Evolutionary conservation across 2,113 vertebrate species (phyloP).

Genomic region (Thomomys bottae): DNA sequence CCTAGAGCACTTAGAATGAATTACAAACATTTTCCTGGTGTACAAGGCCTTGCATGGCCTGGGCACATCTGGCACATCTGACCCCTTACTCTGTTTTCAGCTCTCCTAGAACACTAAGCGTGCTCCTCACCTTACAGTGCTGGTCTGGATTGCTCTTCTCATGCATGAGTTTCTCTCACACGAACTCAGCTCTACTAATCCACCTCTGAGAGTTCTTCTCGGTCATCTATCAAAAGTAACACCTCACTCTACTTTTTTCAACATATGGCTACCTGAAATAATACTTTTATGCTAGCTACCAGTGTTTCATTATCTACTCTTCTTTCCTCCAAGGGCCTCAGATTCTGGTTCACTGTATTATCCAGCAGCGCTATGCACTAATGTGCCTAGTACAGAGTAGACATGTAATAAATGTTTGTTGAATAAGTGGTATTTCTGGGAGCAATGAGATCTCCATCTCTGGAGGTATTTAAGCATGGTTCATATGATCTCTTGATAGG

Average conservation of each 20-base stretch:
- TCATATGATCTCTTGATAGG: neutral
- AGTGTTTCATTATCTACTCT: neutral
- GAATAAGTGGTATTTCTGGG: slow-evolving; percentile 22
- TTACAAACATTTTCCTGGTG: neutral
- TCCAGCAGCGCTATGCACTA: neutral
- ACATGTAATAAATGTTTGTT: neutral
- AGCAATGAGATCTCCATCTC: neutral
- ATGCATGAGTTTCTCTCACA: neutral
- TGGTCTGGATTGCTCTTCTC: neutral
- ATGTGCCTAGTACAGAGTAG: neutral
- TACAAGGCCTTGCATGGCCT: neutral
- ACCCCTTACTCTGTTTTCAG: neutral
- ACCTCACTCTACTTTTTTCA: neutral
- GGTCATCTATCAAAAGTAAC: neutral
- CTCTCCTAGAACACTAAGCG: too few relatives aligned
- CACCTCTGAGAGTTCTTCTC: neutral
- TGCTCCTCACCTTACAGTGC: neutral
- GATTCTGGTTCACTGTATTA: neutral
- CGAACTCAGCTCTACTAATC: neutral
- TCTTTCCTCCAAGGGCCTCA: neutral
- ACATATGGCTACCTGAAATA: neutral
- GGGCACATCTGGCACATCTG: fast-evolving
- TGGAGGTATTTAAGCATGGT: neutral
- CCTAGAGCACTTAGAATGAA: neutral
- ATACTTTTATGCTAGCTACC: neutral